Percentiles rank a stretch among this genome's conserved stretches.
Evolutionary conservation across 2,888 invertebrate genomes (phyloP).

Genomic region (Agrotis puta): DNA sequence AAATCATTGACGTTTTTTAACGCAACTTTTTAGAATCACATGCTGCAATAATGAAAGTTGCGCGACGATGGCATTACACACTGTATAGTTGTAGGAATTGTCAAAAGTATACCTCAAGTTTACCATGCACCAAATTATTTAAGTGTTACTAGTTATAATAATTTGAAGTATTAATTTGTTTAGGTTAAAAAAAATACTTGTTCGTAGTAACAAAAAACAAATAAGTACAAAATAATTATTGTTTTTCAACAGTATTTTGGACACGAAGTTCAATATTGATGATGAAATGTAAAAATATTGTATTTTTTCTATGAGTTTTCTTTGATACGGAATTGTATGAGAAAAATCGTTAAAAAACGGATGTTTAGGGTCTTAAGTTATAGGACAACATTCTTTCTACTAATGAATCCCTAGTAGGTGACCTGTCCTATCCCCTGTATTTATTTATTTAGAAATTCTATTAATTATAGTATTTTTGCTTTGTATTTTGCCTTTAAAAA

Average conservation of each 20-base stretch:
- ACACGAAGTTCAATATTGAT: constrained; percentile 46
- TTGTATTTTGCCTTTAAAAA: constrained; percentile 86
- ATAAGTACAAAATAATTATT: constrained; percentile 58
- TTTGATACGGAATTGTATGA: constrained; percentile 26
- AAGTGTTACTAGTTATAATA: constrained; percentile 82
- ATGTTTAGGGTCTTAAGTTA: constrained; percentile 4
- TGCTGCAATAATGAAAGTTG: too few species aligned
- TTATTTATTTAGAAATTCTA: constrained; percentile 86
- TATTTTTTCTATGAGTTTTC: constrained; percentile 13
- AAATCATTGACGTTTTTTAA: too few species aligned
- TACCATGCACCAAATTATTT: constrained; percentile 89
- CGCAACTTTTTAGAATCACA: too few species aligned
- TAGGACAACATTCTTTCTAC: constrained; percentile 62
- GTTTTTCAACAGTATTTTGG: constrained; percentile 66
- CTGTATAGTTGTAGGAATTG: constrained; percentile 62
- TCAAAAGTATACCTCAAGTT: constrained; percentile 89
- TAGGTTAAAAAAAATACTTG: constrained; percentile 67
- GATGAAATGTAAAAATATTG: constrained; percentile 29
- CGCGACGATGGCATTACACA: neutral
- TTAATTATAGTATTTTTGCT: constrained; percentile 83
- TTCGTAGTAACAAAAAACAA: constrained; percentile 70
- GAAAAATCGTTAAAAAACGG: constrained; percentile 27
- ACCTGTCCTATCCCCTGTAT: constrained; percentile 85
- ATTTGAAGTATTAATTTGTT: constrained; percentile 84
- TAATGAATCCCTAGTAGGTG: constrained; percentile 77